Evolutionary conservation across 2,113 vertebrate genomes (phyloP).

Genomic region (Brachyistius frenatus): DNA sequence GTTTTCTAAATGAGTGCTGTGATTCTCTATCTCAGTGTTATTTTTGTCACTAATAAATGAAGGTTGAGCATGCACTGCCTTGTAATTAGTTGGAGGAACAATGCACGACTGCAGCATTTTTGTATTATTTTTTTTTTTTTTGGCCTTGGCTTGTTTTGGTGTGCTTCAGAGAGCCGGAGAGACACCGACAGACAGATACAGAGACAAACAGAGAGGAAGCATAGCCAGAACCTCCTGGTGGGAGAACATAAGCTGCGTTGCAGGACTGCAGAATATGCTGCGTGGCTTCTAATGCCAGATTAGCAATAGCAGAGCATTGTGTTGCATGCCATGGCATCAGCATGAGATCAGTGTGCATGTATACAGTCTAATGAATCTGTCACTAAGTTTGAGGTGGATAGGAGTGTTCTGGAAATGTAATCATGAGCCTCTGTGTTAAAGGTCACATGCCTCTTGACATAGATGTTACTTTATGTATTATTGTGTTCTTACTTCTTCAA

Average conservation of each 20-base stretch:
- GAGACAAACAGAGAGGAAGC: slow-evolving; percentile 51
- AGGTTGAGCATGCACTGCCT: slow-evolving; percentile 73
- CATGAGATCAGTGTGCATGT: slow-evolving; percentile 55
- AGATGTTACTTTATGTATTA: not conserved
- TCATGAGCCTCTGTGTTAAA: not conserved
- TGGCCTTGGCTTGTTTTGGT: slow-evolving; percentile 76
- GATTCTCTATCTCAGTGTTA: slow-evolving; percentile 71
- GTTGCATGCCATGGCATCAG: slow-evolving; percentile 59
- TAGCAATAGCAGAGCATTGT: slow-evolving; percentile 78
- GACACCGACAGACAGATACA: slow-evolving; percentile 21
- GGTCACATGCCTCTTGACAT: slow-evolving; percentile 19
- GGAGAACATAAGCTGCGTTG: slow-evolving; percentile 84
- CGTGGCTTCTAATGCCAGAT: slow-evolving; percentile 78
- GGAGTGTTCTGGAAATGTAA: slow-evolving; percentile 45
- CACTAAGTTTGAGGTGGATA: slow-evolving; percentile 51
- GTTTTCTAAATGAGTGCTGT: slow-evolving; percentile 73
- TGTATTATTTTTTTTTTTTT: not conserved
- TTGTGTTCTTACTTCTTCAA: not conserved
- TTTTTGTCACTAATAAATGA: slow-evolving; percentile 76
- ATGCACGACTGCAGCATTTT: slow-evolving; percentile 75
- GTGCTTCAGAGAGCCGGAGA: slow-evolving; percentile 62
- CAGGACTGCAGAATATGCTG: slow-evolving; percentile 79
- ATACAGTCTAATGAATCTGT: slow-evolving; percentile 65
- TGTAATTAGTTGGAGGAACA: slow-evolving; percentile 82
- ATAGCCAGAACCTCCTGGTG: slow-evolving; percentile 80